Evolutionary conservation across 2,888 invertebrate species (phyloP), one percentile per base, ranked within the genome.

Genomic region (Latrodectus hesperus): DNA sequence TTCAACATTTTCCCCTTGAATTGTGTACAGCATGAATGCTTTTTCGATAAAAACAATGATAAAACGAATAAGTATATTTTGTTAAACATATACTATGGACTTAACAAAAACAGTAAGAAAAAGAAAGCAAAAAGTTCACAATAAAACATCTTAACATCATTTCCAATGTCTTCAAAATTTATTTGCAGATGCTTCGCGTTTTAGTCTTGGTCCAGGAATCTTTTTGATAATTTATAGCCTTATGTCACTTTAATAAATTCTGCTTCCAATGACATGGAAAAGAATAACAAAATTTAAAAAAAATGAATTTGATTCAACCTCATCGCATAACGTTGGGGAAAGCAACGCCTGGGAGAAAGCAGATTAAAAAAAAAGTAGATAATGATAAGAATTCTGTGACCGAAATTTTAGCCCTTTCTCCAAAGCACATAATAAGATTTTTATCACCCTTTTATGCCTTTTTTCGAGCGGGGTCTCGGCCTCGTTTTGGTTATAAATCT

Each of bases 381-480:
- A 81, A 64, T 64, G 81, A 74, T 67, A 81, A 73, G 81, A 81
- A 85, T 76, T 75, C 80, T 75, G 81, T 86, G 86, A 86, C 86
- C 86, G 86, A 86, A 86, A 81, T 86, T 86, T 86, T 86, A 86
- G 80, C 86, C 81, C 86, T 81, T 81, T 81, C 86, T 70, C 86
- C 72, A 71, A 67, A 71, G 81, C 67, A 76, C 76, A 80, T 85
- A 85, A 85, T 86, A 86, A 80, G 86, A 86, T 81, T 86, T 86
- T 86, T 75, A 86, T 86, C 86, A 65, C 81, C 76, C 81, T 86
- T 86, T 86, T 76, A 85, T 85, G 70, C 80, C 79, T 75, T 79
- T 73, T 79, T 79, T 85, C 74, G 22, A 71, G 85, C 78, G 67
- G 65, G 84, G 77, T 86, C 75, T 53, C 76, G 86, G 76, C 86